phyloP scores from a whole-genome alignment of 2,888 invertebrate genomes.

The Tinea semifulvella region DNA sequence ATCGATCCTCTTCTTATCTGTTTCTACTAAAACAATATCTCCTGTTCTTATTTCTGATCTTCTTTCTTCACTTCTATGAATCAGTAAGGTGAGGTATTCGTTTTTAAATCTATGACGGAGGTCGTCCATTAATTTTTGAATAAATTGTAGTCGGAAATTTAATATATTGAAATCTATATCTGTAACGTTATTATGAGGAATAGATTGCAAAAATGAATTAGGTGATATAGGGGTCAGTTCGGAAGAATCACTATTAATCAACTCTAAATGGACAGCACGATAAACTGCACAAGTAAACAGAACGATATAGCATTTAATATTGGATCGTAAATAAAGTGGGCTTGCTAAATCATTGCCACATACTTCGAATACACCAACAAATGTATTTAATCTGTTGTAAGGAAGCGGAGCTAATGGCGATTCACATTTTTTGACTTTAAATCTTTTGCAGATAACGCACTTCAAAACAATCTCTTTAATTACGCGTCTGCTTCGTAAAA shows the following conservation, averaged over 20 bases:
- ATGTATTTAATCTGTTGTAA: not conserved
- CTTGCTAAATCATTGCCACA: not conserved
- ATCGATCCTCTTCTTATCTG: no score
- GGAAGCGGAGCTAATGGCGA: slow-evolving; percentile 1
- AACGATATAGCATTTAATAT: slow-evolving; percentile 1
- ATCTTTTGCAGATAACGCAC: slow-evolving; percentile 3
- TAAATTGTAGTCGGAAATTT: not conserved
- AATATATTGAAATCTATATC: slow-evolving; percentile 10
- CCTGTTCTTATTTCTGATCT: slow-evolving; percentile 3
- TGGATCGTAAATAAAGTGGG: not conserved
- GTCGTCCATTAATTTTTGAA: not conserved
- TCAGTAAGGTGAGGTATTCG: slow-evolving; percentile 12
- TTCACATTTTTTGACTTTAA: slow-evolving; percentile 2
- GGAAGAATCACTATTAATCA: slow-evolving; percentile 7
- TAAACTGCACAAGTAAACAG: slow-evolving; percentile 4
- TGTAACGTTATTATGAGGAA: slow-evolving; percentile 15
- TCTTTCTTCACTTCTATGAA: not conserved
- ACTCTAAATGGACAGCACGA: slow-evolving; percentile 16
- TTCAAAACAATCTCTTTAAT: not conserved
- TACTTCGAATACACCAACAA: not conserved
- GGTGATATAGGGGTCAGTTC: slow-evolving; percentile 14
- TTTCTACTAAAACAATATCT: no score
- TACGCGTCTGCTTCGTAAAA: no score
- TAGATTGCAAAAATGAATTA: slow-evolving; percentile 8
- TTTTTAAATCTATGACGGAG: slow-evolving; percentile 19